Evolutionary conservation across 2,113 vertebrate genomes (phyloP), one percentile per base, ranked within the genome.

Genomic region (Pampusana beccarii): DNA sequence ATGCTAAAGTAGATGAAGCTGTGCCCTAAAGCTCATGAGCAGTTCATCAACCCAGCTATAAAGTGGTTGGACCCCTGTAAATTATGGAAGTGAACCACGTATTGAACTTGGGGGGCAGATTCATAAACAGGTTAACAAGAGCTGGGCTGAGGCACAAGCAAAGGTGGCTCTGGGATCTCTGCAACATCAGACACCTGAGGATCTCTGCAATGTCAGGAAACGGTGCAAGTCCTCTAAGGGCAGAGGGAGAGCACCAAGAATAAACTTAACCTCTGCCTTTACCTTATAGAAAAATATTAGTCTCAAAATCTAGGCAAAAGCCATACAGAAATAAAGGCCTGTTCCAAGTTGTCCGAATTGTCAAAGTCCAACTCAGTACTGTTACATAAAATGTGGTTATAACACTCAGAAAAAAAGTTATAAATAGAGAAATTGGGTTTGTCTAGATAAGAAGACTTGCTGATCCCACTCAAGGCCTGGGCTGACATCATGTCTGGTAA

Each of bases 401-500:
- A 88, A 42, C 8, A 56, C 56, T 62, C 42, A 58, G 65, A 15
- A 80, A 15, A 80, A 33, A 83, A 91, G 23, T 38, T 83, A 54
- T 0, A 80, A 28, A 24, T 17, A 58, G 80, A 88, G 82, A 86
- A 95, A 42, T 13, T 40, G 65, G 18, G 26, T 74, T 90, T 91
- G 46, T 83, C 94, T 95, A 72, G 42, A 38, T 24, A 26, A 71
- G 54, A 73, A 42, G 80, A 80, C 56, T 54, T 67, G 36, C 29
- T 88, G 88, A 91, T 88, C 88, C 77, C 69, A 80, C 60, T 78
- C 92, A 78, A 80, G 67, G 86, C 25, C 56, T 80, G 61, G 34
- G 83, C 83, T 96, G 95, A 97, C 91, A 95, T 95, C 86, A 95
- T 95, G 95, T 97, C 96, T 96, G 83, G 92, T 94, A 91, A 94